Conservation (phyloP, 2,113 vertebrate genomes). For the Pluvianellus socialis region DNA sequence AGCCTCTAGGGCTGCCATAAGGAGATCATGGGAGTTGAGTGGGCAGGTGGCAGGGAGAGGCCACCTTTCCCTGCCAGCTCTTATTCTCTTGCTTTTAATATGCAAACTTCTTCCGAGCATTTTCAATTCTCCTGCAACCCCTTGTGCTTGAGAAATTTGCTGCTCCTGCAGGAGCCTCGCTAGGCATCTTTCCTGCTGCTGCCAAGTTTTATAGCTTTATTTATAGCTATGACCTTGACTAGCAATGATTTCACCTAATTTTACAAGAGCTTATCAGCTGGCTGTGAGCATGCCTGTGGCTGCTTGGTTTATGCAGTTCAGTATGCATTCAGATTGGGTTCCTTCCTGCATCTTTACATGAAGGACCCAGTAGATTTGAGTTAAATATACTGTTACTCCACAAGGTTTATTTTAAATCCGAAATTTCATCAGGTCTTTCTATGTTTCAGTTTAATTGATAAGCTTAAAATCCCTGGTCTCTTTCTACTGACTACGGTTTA, state of each 20-base stretch:
- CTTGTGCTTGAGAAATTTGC: neutral
- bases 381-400: neutral
- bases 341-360: neutral
- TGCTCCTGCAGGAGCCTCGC: neutral
- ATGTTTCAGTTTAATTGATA: neutral
- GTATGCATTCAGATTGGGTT: neutral
- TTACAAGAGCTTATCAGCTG: conserved; percentile 6
- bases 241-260: conserved; percentile 16
- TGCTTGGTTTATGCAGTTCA: neutral
- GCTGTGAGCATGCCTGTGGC: neutral
- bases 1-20: neutral
- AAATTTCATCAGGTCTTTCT: neutral
- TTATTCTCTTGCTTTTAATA: neutral
- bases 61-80: neutral
- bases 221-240: conserved; percentile 27
- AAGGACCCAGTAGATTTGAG: neutral
- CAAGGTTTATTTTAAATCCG: neutral
- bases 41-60: neutral
- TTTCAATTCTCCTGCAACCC: neutral
- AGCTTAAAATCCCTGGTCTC: neutral
- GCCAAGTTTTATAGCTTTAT: conserved; percentile 23
- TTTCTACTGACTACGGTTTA: neutral
- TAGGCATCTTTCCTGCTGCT: neutral
- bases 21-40: neutral
- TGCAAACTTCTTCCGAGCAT: neutral